Base-by-base conservation (phyloP, 2,888 invertebrate genomes). In the Drosophila greeni region DNA sequence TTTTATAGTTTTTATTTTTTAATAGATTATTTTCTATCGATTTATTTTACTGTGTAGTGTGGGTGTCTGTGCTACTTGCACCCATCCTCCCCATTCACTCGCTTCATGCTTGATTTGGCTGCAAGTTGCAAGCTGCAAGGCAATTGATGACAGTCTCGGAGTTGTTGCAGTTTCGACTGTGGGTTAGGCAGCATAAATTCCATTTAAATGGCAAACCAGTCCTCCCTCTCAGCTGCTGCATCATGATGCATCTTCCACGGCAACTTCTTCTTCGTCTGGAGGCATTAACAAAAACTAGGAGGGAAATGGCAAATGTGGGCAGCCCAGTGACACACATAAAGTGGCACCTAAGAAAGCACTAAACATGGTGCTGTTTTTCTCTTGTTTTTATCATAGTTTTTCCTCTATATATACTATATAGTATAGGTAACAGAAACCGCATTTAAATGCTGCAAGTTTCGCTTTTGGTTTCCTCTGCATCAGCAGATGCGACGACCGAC, bases 251-350 rank as follows among this genome's bases (percentile, higher is more conserved):
- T 76, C 83, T 76, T 74, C 70, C 68, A 61, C n/a, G n/a, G n/a
- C n/a, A n/a, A n/a, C n/a, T n/a, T 26, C 42, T 42, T 42, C 65
- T 61, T 65, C 45, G 29, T 58, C 33, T 67, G 54, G 66, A 66
- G 72, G 62, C 83, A 82, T 82, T 78, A 78, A 82, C 74, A 70
- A n/a, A n/a, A n/a, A 72, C 76, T 59, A 56, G 66, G 53, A n/a
- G 53, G 52, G 51, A 59, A 59, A 72, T 52, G 62, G 82, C 83
- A 64, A 74, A 74, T 82, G 83, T 77, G 83, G 81, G 83, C 81
- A 78, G 77, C 71, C 76, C 72, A 82, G 80, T 84, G 84, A 84
- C 81, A 81, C 75, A 81, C 80, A n/a, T 74, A 79, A 76, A 71
- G 52, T 84, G 72, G 53, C 70, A 78, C 73, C 66, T 53, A 51